Conservation (phyloP, 2,113 vertebrate species). For the Chaetura pelagica region DNA sequence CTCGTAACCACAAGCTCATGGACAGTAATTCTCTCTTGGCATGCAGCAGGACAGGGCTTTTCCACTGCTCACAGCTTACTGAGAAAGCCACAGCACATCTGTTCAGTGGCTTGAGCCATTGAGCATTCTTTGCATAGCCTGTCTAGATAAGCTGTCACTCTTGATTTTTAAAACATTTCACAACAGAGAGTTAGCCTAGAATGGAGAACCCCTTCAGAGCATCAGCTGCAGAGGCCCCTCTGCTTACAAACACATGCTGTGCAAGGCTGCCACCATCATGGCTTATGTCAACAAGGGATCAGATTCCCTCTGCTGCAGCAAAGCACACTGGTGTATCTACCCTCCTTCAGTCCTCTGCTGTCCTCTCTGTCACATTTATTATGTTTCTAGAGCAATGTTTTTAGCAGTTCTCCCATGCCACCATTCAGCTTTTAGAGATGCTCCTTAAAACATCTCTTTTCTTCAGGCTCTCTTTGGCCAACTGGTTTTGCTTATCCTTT, state of each 20-base stretch:
- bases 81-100: constrained; percentile 52
- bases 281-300: neutral
- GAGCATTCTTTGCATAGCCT: constrained; percentile 50
- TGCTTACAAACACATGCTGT: neutral
- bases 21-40: constrained; percentile 57
- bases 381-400: neutral
- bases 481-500: neutral
- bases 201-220: constrained; percentile 5
- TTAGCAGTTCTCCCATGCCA: neutral
- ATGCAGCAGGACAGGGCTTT: constrained; percentile 44
- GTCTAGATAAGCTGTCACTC: constrained; percentile 46
- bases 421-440: neutral
- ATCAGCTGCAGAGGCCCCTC: neutral
- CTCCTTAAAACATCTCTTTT: neutral
- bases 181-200: neutral
- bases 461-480: neutral
- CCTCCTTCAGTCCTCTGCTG: neutral
- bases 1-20: neutral
- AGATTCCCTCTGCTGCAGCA: neutral
- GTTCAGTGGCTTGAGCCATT: neutral
- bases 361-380: neutral
- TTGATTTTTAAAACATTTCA: constrained; percentile 61
- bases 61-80: neutral
- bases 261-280: neutral
- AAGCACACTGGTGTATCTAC: neutral